phyloP scores from a whole-genome alignment of 2,888 invertebrate species.

The Invenusta paracnida region DNA sequence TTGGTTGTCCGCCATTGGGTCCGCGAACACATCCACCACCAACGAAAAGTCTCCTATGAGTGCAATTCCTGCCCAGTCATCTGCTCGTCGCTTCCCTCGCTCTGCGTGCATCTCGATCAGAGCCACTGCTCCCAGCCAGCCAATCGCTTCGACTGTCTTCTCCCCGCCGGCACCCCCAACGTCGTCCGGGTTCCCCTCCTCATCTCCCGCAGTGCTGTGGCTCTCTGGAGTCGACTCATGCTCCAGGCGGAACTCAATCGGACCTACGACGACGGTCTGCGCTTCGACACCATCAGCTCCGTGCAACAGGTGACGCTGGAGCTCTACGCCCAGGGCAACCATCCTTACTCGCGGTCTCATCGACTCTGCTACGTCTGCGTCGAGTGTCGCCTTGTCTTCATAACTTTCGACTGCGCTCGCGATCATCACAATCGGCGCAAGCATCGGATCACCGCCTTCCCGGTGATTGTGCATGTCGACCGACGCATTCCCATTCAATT shows the following conservation, averaged over 20 bases:
- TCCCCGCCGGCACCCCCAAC: not conserved
- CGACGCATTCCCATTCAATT: not conserved
- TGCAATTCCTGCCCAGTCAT: not conserved
- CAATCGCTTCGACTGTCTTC: not conserved
- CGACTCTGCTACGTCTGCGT: not conserved
- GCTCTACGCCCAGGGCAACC: not conserved
- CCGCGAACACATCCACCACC: not conserved
- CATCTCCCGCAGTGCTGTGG: not conserved
- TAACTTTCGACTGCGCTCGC: not conserved
- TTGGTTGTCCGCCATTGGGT: not conserved
- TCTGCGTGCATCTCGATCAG: not conserved
- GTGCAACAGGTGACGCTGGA: not conserved
- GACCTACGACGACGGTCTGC: not conserved
- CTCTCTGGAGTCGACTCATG: slow-evolving; percentile 23
- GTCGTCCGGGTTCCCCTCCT: not conserved
- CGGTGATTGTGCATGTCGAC: not conserved
- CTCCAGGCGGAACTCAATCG: not conserved
- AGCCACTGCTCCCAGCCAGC: not conserved
- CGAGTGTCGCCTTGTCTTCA: not conserved
- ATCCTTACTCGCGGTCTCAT: not conserved
- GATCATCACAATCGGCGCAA: not conserved
- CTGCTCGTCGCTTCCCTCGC: not conserved
- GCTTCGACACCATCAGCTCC: not conserved
- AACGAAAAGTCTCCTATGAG: not conserved
- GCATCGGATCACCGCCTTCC: not conserved